Conservation (phyloP, 2,888 invertebrate genomes). For the Scaeva pyrastri region DNA sequence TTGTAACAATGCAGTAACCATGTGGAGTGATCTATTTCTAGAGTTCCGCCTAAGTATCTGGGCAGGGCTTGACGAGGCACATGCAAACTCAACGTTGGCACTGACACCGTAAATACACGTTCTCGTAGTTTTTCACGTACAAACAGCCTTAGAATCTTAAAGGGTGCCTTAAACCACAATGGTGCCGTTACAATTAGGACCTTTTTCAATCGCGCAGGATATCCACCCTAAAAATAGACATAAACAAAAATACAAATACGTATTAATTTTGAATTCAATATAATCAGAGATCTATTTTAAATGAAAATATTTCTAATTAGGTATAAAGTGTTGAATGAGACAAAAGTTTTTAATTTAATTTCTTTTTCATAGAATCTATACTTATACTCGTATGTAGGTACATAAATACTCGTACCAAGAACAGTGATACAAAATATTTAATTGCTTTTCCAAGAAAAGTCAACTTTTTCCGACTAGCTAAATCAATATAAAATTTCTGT, state of each 20-base stretch:
- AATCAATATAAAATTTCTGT: not conserved
- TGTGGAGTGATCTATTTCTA: slow-evolving; percentile 94
- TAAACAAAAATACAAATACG: not conserved
- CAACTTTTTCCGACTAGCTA: not conserved
- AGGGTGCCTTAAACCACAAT: slow-evolving; percentile 99
- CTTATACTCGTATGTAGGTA: not conserved
- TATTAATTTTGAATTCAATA: not conserved
- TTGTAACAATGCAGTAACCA: slow-evolving; percentile 92
- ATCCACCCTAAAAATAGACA: slow-evolving; percentile 91
- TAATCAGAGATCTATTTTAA: not conserved
- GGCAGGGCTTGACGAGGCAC: slow-evolving; percentile 96
- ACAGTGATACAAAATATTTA: not conserved
- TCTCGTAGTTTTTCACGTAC: slow-evolving; percentile 97
- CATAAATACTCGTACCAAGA: not conserved
- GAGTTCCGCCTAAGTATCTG: slow-evolving; percentile 93
- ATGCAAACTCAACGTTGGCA: slow-evolving; percentile 94
- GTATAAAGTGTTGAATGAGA: not conserved
- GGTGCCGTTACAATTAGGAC: slow-evolving; percentile 98
- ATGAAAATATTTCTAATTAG: too few species aligned
- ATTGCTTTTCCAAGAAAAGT: slow-evolving; percentile 29
- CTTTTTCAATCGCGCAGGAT: slow-evolving; percentile 98
- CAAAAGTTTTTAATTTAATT: not conserved
- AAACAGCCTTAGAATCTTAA: slow-evolving; percentile 96
- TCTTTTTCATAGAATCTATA: not conserved
- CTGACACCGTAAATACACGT: slow-evolving; percentile 96